phyloP scores from a whole-genome alignment of 2,113 vertebrate species.

The Hepsetus odoe region DNA sequence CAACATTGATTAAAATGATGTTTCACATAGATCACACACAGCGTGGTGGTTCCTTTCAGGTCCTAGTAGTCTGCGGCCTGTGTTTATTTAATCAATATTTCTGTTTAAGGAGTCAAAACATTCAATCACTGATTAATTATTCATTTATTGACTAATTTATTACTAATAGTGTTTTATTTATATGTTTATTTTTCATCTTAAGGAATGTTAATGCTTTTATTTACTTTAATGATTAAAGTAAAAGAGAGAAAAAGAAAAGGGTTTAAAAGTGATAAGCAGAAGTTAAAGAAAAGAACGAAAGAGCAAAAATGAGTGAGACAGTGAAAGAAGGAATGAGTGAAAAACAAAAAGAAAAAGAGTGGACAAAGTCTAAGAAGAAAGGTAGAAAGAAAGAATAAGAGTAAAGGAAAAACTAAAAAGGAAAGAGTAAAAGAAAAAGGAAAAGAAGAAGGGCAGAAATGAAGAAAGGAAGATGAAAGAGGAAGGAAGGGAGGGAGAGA shows the following conservation, averaged over 20 bases:
- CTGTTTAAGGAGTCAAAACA: neutral
- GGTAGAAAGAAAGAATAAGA: neutral
- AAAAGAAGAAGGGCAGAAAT: neutral
- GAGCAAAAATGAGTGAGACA: neutral
- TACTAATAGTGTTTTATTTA: too few species aligned
- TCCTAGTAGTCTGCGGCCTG: neutral
- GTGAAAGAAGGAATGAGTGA: neutral
- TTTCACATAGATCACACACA: neutral
- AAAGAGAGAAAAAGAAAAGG: neutral
- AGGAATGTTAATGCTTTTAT: too few species aligned
- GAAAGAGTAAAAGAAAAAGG: neutral
- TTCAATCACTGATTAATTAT: too few species aligned
- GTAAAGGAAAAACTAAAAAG: neutral
- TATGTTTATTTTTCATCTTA: too few species aligned
- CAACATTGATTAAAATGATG: neutral
- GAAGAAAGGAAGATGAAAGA: slow-evolving; percentile 22
- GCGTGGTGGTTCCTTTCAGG: neutral
- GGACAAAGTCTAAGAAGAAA: neutral
- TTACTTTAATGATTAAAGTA: too few species aligned
- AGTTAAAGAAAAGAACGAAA: slow-evolving; percentile 39
- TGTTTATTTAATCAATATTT: neutral
- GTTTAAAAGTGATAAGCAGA: slow-evolving; percentile 62
- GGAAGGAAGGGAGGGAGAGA: neutral
- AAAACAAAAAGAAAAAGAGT: neutral
- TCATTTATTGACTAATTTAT: too few species aligned